Percentiles rank a stretch among this genome's conserved stretches.
Conservation (phyloP, 2,113 vertebrate genomes). For the Phocoena sinus region DNA sequence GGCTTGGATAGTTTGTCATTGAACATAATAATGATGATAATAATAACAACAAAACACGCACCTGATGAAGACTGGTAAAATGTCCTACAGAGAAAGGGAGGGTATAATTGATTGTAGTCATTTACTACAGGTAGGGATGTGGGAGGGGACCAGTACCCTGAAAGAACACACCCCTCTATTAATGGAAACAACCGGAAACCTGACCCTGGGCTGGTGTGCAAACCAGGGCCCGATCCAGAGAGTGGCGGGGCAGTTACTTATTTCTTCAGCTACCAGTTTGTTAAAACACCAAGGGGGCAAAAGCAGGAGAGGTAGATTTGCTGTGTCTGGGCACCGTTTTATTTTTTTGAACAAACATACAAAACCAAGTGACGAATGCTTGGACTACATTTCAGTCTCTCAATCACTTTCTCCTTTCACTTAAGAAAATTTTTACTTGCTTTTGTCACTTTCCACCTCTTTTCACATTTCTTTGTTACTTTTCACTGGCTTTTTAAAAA, state of each 20-base stretch:
- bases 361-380: constrained; percentile 47
- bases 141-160: neutral
- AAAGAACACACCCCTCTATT: neutral
- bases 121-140: constrained; percentile 20
- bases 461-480: neutral
- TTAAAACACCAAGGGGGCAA: neutral
- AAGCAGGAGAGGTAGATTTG: constrained; percentile 33
- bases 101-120: constrained; percentile 49
- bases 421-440: neutral
- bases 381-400: constrained; percentile 57
- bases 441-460: neutral
- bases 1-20: constrained; percentile 68
- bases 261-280: constrained; percentile 10
- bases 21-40: constrained; percentile 64
- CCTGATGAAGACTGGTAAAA: constrained; percentile 72
- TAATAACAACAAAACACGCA: neutral
- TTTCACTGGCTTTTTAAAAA: neutral
- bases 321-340: constrained; percentile 28
- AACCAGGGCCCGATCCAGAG: neutral
- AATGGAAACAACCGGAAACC: neutral
- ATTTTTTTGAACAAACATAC: constrained; percentile 44
- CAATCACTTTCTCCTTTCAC: neutral
- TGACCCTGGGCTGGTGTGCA: neutral
- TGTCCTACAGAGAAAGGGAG: constrained; percentile 51
- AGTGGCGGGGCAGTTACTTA: constrained; percentile 31